phyloP scores from a whole-genome alignment of 2,113 vertebrate species.

The Fulica atra region DNA sequence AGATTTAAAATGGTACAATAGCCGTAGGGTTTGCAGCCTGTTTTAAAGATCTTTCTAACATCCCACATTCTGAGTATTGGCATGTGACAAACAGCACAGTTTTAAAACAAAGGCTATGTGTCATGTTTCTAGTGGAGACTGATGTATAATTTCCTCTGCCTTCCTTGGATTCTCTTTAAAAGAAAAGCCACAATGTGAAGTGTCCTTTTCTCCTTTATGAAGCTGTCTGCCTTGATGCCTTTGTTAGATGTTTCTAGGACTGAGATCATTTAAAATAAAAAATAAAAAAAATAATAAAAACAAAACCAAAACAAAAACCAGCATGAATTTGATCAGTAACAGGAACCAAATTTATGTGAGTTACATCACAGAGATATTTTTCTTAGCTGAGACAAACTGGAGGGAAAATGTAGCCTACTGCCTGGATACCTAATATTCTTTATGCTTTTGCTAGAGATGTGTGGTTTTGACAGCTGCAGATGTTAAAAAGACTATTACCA shows the following conservation, averaged over 20 bases:
- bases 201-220: constrained; percentile 5
- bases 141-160: neutral
- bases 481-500: constrained; percentile 43
- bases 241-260: constrained; percentile 12
- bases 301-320: neutral
- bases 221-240: neutral
- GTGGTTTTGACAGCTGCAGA: constrained; percentile 57
- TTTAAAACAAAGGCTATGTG: neutral
- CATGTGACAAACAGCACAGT: constrained; percentile 7
- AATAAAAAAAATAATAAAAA: neutral
- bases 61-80: neutral
- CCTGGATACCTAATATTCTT: neutral
- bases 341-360: constrained; percentile 22
- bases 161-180: neutral
- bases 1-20: neutral
- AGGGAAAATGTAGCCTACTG: neutral
- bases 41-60: neutral
- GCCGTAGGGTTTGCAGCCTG: neutral
- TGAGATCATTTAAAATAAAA: neutral
- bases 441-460: neutral
- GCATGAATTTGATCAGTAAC: constrained; percentile 18
- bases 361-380: constrained; percentile 15
- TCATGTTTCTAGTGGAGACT: neutral
- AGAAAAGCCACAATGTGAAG: neutral
- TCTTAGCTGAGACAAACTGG: neutral